Conservation (phyloP, 2,113 vertebrate genomes). For the Oxygymnocypris stewartii region DNA sequence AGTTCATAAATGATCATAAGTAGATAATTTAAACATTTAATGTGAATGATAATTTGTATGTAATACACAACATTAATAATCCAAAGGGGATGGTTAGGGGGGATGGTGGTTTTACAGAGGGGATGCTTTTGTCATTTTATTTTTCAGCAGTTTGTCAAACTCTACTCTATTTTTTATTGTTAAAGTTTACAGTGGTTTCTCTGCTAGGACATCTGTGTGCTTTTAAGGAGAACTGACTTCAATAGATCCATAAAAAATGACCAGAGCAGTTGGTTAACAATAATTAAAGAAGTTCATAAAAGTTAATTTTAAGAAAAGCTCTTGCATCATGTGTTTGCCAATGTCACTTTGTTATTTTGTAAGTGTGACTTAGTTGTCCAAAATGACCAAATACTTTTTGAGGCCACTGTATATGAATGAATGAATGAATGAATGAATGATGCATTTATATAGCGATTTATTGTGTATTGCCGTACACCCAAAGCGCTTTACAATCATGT, state of each 20-base stretch:
- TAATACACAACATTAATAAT: no score
- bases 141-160: neutral
- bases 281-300: neutral
- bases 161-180: neutral
- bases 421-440: no score
- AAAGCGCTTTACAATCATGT: no score
- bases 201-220: neutral
- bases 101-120: no score
- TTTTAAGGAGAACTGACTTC: neutral
- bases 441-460: no score
- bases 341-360: neutral
- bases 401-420: neutral
- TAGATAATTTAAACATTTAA: no score
- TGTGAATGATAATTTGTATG: no score
- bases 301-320: neutral
- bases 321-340: neutral
- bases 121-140: no score
- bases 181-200: neutral
- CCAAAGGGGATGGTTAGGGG: no score
- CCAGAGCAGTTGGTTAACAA: neutral
- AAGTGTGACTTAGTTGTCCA: neutral
- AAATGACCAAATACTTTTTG: neutral
- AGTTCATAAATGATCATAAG: no score
- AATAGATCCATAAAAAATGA: neutral
- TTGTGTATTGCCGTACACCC: no score